A percentile compares a stretch with the other conserved stretches of the same genome.
Evolutionary conservation across 2,888 invertebrate species (phyloP).

Genomic region (Unio pictorum): DNA sequence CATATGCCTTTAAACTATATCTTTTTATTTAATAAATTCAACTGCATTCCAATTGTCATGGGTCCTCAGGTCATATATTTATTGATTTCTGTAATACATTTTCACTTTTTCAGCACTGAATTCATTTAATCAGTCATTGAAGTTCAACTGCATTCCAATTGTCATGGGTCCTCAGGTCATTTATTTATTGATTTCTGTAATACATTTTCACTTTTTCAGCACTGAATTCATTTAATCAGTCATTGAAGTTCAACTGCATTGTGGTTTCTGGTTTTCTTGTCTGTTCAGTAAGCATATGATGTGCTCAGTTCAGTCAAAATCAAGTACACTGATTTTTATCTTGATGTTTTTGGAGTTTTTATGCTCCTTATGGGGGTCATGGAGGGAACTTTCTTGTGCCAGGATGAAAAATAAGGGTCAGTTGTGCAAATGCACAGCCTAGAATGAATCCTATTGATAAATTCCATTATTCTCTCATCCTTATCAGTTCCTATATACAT

Average conservation of each 20-base stretch:
- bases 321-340: no score
- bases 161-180: background rate
- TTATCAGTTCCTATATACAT: no score
- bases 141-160: background rate
- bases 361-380: no score
- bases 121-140: background rate
- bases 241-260: background rate
- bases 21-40: background rate
- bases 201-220: background rate
- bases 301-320: no score
- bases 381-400: no score
- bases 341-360: no score
- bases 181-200: background rate
- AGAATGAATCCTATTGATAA: no score
- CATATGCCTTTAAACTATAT: background rate
- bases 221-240: background rate
- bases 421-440: no score
- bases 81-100: background rate
- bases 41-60: background rate
- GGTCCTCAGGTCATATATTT: background rate
- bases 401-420: no score
- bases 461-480: no score
- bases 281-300: no score
- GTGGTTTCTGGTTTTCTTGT: constrained; percentile 5
- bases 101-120: background rate